A percentile compares a stretch with the other conserved stretches of the same genome.
Evolutionary conservation across 2,113 vertebrate genomes (phyloP).

Genomic region (Antechinus flavipes): DNA sequence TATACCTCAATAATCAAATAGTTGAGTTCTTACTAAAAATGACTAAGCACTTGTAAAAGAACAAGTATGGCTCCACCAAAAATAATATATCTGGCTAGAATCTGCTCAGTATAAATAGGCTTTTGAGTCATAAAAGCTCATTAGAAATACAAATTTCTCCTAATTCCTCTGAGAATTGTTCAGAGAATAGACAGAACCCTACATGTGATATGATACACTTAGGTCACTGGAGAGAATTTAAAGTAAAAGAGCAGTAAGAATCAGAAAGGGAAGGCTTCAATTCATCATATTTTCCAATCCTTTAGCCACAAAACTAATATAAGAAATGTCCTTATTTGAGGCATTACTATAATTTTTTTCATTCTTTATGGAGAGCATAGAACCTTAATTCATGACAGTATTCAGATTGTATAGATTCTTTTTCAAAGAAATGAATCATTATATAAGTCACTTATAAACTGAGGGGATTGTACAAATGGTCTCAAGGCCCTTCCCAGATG

Average conservation of each 20-base stretch:
- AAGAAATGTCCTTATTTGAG: neutral
- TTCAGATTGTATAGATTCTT: neutral
- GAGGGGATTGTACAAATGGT: neutral
- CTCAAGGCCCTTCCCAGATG: neutral
- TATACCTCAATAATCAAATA: slow-evolving; percentile 14
- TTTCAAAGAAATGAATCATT: neutral
- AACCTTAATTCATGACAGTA: neutral
- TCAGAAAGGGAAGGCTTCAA: neutral
- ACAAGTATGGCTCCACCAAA: slow-evolving; percentile 61
- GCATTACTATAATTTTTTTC: neutral
- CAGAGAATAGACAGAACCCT: neutral
- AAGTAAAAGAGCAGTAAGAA: neutral
- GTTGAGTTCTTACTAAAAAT: slow-evolving; percentile 41
- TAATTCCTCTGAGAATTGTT: slow-evolving; percentile 45
- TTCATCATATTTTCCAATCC: slow-evolving; percentile 28
- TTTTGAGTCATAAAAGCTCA: slow-evolving; percentile 74
- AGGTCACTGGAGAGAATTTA: slow-evolving; percentile 18
- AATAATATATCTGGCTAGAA: slow-evolving; percentile 57
- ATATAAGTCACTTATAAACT: neutral
- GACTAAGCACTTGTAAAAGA: slow-evolving; percentile 67
- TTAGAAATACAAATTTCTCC: slow-evolving; percentile 36
- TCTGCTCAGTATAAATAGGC: slow-evolving; percentile 49
- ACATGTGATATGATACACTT: slow-evolving; percentile 50
- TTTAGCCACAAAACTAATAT: slow-evolving; percentile 31
- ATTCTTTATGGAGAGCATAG: neutral